phyloP scores from a whole-genome alignment of 2,113 vertebrate species.

The Garra rufa region DNA sequence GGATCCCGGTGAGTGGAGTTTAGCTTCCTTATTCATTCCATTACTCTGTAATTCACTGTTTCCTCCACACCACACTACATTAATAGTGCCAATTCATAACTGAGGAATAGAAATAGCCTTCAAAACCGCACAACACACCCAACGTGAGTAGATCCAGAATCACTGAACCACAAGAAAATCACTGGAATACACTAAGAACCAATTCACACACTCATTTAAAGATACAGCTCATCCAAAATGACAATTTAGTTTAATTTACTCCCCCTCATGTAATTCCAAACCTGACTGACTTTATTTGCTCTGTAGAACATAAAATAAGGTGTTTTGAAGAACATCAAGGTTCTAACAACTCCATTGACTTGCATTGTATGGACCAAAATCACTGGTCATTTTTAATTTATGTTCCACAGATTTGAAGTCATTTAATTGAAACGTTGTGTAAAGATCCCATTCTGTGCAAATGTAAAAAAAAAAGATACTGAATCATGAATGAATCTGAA shows the following conservation, averaged over 20 bases:
- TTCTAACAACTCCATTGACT: neutral
- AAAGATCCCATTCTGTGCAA: neutral
- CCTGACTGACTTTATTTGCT: neutral
- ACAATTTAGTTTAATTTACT: neutral
- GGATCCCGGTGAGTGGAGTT: conserved; percentile 9
- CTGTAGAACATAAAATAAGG: neutral
- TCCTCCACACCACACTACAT: neutral
- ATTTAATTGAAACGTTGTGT: neutral
- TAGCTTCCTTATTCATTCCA: conserved; percentile 24
- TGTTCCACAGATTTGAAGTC: neutral
- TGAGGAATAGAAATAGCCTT: conserved; percentile 10
- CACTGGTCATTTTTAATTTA: neutral
- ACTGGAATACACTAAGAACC: neutral
- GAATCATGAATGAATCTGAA: conserved; percentile 2
- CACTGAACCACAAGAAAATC: neutral
- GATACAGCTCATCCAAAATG: neutral
- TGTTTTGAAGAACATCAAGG: neutral
- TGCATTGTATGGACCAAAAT: neutral
- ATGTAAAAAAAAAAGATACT: neutral
- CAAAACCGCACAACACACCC: neutral
- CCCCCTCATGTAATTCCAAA: neutral
- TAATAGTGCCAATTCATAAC: conserved; percentile 29
- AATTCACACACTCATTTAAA: neutral
- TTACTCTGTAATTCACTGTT: conserved; percentile 27
- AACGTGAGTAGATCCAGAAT: neutral